phyloP scores from a whole-genome alignment of 2,888 invertebrate genomes.

The Emmelina monodactyla region DNA sequence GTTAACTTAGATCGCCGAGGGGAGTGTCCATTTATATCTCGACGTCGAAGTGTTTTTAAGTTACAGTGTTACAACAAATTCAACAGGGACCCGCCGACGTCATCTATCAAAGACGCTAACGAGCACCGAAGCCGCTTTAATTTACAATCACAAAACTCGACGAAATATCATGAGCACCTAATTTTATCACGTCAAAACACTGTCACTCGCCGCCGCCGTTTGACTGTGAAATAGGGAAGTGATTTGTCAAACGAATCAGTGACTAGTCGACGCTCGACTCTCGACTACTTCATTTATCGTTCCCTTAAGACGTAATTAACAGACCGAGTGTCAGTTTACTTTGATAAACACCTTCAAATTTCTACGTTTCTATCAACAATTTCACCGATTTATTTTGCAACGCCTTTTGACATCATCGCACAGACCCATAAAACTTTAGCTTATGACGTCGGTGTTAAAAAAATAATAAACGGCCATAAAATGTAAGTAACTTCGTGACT shows the following conservation, averaged over 20 bases:
- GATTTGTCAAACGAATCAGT: too few species aligned
- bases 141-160: slow-evolving; percentile 41
- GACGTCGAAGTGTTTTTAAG: slow-evolving; percentile 59
- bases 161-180: slow-evolving; percentile 3
- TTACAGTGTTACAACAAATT: slow-evolving; percentile 56
- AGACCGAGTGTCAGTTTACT: too few species aligned
- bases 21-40: slow-evolving; percentile 59
- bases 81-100: slow-evolving; percentile 45
- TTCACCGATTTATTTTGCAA: too few species aligned
- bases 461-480: not conserved
- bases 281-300: too few species aligned
- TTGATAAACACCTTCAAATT: too few species aligned
- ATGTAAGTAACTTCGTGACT: not conserved
- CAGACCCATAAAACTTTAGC: too few species aligned
- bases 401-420: too few species aligned
- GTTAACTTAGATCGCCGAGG: slow-evolving; percentile 61
- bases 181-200: slow-evolving; percentile 27
- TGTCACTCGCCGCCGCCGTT: slow-evolving; percentile 21
- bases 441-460: too few species aligned
- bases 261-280: too few species aligned
- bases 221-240: slow-evolving; percentile 18
- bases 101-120: slow-evolving; percentile 65
- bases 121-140: slow-evolving; percentile 51
- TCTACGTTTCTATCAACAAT: too few species aligned
- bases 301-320: too few species aligned